phyloP scores from a whole-genome alignment of 2,797 vertebrate species.

The Premnoplex brunnescens region DNA sequence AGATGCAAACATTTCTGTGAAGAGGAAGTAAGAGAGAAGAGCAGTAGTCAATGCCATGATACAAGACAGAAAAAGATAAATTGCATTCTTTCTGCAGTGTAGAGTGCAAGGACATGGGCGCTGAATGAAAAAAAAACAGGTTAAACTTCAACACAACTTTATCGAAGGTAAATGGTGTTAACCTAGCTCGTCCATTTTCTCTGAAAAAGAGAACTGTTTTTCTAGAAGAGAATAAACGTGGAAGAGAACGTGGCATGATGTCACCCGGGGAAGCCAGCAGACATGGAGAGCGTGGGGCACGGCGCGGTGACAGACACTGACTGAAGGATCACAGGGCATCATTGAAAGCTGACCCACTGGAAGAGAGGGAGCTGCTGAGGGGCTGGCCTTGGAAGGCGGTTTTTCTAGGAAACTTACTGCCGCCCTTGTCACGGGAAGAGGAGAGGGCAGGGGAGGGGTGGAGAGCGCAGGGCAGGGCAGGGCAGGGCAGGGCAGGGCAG shows the following conservation, averaged over 20 bases:
- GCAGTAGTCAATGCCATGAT: background rate
- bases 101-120: background rate
- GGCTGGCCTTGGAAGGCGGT: background rate
- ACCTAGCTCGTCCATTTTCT: background rate
- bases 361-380: too few relatives aligned
- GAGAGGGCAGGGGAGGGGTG: too few relatives aligned
- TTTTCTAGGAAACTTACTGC: fast-evolving
- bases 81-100: background rate
- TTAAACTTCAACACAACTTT: background rate
- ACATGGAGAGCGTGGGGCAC: fast-evolving
- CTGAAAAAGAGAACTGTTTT: background rate
- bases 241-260: background rate
- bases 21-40: background rate
- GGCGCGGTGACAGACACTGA: fast-evolving
- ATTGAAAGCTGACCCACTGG: fast-evolving
- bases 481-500: fast-evolving
- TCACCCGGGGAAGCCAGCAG: fast-evolving
- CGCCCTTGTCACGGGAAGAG: too few relatives aligned
- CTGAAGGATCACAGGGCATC: fast-evolving
- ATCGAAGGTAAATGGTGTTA: background rate
- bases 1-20: background rate
- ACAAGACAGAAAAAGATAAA: background rate
- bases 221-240: background rate
- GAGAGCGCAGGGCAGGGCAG: too few relatives aligned
- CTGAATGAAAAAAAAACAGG: background rate